Evolutionary conservation across 2,113 vertebrate genomes (phyloP), one percentile per base, ranked within the genome.

Genomic region (Pomatorhinus ruficollis): DNA sequence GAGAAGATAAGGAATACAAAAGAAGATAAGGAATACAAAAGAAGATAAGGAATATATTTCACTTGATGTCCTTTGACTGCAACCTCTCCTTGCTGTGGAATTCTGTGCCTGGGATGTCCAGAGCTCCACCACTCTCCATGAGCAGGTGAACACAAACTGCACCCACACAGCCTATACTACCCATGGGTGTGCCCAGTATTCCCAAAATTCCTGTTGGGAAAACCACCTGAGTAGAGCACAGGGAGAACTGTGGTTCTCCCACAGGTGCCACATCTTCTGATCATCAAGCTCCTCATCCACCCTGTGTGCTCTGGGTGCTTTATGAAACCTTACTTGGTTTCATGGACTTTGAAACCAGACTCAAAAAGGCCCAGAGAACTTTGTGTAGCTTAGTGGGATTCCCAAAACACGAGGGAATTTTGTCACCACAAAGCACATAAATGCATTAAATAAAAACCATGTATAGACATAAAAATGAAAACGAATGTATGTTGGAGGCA

Each of bases 341-440:
- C 0, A 0, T 15, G 20, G 16, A 2, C 16, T 69, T 65, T 15
- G 54, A 70, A 82, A 78, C 5, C 31, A 70, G 45, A 22, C n/a
- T 61, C 27, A 37, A 13, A 13, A 68, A 44, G 15, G 22, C 33
- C 54, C 57, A 50, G 20, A 76, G 27, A 13, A 13, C 6, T 16
- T 64, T 49, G 50, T 31, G 30, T 19, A 53, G 15, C 25, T 59
- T 25, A 0, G 1, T 33, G 35, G 25, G 21, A 56, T 93, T 65
- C 24, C 37, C 77, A 18, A 57, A 60, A 40, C 28, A 52, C 4
- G n/a, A 21, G 21, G 7, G 6, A 57, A 15, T 42, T 49, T 83
- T 64, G 8, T 56, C 52, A 76, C 9, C 9, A 42, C 6, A 12
- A 69, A 50, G 27, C 13, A 6, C 13, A 63, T 31, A 45, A 45